Evolutionary conservation across 2,113 vertebrate species (phyloP).

Genomic region (Euleptes europaea): DNA sequence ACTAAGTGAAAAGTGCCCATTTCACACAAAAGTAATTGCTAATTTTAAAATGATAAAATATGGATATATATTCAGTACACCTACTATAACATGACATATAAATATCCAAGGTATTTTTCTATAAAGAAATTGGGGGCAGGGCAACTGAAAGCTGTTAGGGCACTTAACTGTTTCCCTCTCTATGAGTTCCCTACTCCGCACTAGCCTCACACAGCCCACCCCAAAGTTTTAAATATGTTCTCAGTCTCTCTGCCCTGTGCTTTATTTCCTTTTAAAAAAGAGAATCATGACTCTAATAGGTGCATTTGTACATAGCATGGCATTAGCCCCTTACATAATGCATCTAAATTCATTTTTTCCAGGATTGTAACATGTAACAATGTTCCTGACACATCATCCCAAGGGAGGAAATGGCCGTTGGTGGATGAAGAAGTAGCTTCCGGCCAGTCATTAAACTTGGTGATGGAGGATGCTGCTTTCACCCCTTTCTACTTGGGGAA

Average conservation of each 20-base stretch:
- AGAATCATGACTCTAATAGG: background rate
- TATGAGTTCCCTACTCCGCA: background rate
- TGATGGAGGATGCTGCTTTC: constrained; percentile 32
- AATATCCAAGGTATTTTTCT: no score
- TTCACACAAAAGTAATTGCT: background rate
- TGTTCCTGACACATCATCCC: constrained; percentile 29
- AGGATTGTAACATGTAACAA: background rate
- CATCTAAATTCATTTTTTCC: background rate
- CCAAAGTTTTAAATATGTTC: background rate
- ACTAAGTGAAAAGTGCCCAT: background rate
- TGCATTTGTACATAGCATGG: background rate
- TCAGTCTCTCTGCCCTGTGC: background rate
- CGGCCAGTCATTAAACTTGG: constrained; percentile 2
- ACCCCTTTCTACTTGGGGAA: constrained; percentile 22
- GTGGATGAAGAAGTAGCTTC: background rate
- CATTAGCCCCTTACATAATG: background rate
- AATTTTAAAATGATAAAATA: background rate
- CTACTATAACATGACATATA: background rate
- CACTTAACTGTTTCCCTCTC: background rate
- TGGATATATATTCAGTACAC: background rate
- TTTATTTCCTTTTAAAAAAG: background rate
- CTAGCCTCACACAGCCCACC: background rate
- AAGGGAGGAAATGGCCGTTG: constrained; percentile 36
- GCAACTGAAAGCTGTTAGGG: background rate
- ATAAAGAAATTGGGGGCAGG: background rate